phyloP scores from a whole-genome alignment of 1,140 invertebrate species.

The Dysdera silvatica region DNA sequence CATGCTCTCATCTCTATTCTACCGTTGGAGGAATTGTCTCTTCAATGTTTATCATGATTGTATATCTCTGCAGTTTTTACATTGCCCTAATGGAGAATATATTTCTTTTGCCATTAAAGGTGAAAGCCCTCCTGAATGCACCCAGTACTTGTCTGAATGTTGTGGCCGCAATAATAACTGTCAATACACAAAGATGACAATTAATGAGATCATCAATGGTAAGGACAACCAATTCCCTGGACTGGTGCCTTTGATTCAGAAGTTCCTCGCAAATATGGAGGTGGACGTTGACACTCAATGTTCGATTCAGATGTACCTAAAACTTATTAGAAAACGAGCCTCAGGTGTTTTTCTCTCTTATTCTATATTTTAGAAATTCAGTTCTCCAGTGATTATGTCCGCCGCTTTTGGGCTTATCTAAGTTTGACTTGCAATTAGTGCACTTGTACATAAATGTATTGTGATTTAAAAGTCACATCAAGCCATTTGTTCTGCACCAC shows the following conservation, averaged over 20 bases:
- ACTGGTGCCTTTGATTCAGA: constrained; percentile 85
- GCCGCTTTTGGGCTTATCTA: too few species aligned
- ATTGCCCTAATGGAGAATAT: not conserved
- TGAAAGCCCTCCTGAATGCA: constrained; percentile 39
- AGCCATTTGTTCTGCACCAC: too few species aligned
- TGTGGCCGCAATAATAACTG: constrained; percentile 10
- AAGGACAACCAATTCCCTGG: constrained; percentile 88
- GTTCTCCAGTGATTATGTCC: too few species aligned
- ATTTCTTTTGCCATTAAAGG: constrained; percentile 34
- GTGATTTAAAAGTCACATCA: too few species aligned
- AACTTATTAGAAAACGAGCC: constrained; percentile 82
- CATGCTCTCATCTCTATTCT: too few species aligned
- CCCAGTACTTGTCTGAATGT: constrained; percentile 31
- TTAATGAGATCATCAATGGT: constrained; percentile 96
- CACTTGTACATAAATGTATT: too few species aligned
- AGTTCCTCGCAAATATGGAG: constrained; percentile 86
- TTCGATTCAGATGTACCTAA: constrained; percentile 92
- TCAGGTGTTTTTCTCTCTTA: constrained; percentile 74
- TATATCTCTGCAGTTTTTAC: too few species aligned
- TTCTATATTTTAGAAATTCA: too few species aligned
- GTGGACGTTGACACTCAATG: constrained; percentile 94
- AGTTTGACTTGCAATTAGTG: too few species aligned
- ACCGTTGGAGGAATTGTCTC: too few species aligned
- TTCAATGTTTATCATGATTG: too few species aligned
- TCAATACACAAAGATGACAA: constrained; percentile 60